Evolutionary conservation across 2,888 invertebrate genomes (phyloP).

Genomic region (Cephus runcator): DNA sequence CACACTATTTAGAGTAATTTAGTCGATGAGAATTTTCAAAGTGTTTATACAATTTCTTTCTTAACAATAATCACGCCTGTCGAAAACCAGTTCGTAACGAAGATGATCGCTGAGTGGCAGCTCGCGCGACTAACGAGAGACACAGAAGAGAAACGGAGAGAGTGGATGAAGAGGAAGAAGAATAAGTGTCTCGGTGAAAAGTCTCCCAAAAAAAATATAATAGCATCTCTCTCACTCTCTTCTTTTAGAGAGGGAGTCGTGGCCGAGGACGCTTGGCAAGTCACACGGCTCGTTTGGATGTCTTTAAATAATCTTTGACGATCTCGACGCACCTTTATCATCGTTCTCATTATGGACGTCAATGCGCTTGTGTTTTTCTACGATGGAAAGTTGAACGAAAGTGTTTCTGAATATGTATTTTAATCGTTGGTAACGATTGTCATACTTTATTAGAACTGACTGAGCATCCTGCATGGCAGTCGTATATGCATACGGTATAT

Average conservation of each 20-base stretch:
- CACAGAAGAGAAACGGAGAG: not conserved
- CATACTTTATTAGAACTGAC: not conserved
- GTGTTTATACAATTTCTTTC: not conserved
- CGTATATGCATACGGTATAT: not conserved
- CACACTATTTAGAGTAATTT: not conserved
- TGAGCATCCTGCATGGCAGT: not conserved
- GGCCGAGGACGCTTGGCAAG: slow-evolving; percentile 39
- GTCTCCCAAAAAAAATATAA: not conserved
- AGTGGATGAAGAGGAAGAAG: not conserved
- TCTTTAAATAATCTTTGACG: slow-evolving; percentile 42
- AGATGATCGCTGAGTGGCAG: not conserved
- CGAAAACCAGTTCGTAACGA: not conserved
- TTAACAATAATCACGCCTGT: not conserved
- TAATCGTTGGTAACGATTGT: not conserved
- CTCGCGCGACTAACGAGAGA: not conserved
- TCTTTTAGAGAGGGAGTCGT: slow-evolving; percentile 7
- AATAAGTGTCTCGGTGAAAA: slow-evolving; percentile 1
- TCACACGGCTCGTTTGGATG: slow-evolving; percentile 26
- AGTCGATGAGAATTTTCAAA: not conserved
- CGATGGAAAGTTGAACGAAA: not conserved
- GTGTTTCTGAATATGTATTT: not conserved
- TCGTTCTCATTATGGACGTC: not conserved
- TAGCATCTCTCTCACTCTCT: not conserved
- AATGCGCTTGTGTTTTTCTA: not conserved
- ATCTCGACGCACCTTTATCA: not conserved